Conservation (phyloP, 2,113 vertebrate species). For the Vanacampus margaritifer region DNA sequence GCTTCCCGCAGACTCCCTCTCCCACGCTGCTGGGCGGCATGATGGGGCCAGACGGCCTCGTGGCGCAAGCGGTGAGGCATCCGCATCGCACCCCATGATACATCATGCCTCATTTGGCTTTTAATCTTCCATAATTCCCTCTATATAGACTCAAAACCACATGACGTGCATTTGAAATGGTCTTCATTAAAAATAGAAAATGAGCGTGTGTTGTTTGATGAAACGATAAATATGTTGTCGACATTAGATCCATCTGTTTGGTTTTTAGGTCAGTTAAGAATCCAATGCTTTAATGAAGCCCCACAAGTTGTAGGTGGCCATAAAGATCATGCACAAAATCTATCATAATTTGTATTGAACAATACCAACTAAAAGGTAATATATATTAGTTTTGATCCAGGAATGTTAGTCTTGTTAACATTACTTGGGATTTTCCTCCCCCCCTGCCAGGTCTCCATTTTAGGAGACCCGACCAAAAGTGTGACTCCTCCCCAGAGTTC, state of each 20-base stretch:
- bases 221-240: too few species aligned
- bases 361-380: too few species aligned
- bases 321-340: too few species aligned
- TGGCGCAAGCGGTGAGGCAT: slow-evolving; percentile 74
- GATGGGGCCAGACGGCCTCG: slow-evolving; percentile 70
- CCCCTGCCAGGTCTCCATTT: slow-evolving; percentile 72
- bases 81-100: background rate
- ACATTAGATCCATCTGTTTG: too few species aligned
- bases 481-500: slow-evolving; percentile 73
- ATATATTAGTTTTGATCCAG: too few species aligned
- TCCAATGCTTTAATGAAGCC: too few species aligned
- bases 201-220: background rate
- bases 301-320: too few species aligned
- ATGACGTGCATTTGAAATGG: background rate
- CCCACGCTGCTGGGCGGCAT: slow-evolving; percentile 72
- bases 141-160: background rate
- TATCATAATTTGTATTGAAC: too few species aligned
- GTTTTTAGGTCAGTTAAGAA: too few species aligned
- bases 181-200: background rate
- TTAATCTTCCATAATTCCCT: background rate
- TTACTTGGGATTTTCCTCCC: background rate
- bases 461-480: slow-evolving; percentile 84
- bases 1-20: slow-evolving; percentile 70
- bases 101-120: background rate
- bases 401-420: background rate